These are phyloP conservation scores for Petromus typicus DNA, from an alignment of 2,113 vertebrate species.

Conservation along the genomic window DNA sequence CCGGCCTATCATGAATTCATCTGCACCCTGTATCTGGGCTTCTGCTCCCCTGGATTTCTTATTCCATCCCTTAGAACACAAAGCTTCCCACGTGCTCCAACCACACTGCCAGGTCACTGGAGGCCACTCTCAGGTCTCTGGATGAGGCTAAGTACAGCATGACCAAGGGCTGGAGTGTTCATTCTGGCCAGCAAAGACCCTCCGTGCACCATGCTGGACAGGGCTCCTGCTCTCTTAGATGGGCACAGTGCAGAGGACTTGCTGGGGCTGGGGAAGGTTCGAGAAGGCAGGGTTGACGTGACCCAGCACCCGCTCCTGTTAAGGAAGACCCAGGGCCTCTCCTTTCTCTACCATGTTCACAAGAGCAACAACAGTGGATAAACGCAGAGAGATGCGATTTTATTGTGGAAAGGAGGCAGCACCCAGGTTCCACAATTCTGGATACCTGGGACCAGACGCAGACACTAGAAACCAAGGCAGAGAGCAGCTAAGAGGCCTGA, in stretches of 20 bases:
- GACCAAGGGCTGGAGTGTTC: too few species aligned
- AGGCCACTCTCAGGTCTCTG: too few species aligned
- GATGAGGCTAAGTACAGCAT: neutral
- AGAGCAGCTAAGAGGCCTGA: neutral
- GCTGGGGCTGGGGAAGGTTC: rapidly evolving
- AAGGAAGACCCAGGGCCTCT: too few species aligned
- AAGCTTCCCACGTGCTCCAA: too few species aligned
- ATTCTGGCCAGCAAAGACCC: neutral
- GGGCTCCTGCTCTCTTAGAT: neutral
- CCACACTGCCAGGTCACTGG: rapidly evolving
- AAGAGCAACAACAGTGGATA: neutral
- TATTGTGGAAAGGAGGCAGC: slow-evolving; percentile 41
- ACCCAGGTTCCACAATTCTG: neutral
- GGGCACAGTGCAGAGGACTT: too few species aligned
- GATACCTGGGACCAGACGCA: neutral
- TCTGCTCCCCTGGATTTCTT: neutral
- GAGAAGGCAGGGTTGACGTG: too few species aligned
- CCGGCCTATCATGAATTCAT: too few species aligned
- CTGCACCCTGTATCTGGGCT: neutral
- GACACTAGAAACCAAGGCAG: slow-evolving; percentile 41
- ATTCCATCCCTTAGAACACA: too few species aligned
- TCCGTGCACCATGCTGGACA: rapidly evolving
- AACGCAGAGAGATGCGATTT: neutral
- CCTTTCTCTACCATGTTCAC: too few species aligned
- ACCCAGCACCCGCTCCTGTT: too few species aligned